These are phyloP conservation scores for Diplogasteroides magnus DNA, from an alignment of 1,140 invertebrate species.

Conservation along the genomic window DNA sequence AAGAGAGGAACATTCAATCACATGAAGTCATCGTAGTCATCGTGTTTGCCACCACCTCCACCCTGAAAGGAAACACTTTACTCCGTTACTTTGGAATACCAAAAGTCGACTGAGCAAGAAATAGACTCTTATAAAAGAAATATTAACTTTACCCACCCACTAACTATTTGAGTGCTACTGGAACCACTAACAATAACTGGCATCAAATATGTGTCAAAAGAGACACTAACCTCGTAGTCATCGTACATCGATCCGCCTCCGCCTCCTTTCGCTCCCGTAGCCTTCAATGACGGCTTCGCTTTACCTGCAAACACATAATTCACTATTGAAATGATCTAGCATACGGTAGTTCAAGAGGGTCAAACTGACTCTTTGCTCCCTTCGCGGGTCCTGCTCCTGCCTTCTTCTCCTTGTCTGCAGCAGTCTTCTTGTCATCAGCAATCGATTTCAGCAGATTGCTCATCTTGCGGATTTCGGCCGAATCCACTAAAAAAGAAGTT, in stretches of 20 bases:
- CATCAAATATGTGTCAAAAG: too few species aligned
- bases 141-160: too few species aligned
- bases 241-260: neutral
- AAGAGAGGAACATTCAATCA: too few species aligned
- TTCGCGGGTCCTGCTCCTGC: neutral
- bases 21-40: slow-evolving; percentile 15
- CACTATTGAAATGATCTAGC: neutral
- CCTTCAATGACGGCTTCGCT: neutral
- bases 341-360: too few species aligned
- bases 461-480: slow-evolving; percentile 25
- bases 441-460: slow-evolving; percentile 21
- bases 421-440: slow-evolving; percentile 19
- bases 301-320: neutral
- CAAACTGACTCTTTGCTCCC: neutral
- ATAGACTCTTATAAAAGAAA: too few species aligned
- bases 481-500: slow-evolving; percentile 20
- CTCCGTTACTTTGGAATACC: too few species aligned
- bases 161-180: too few species aligned
- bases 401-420: slow-evolving; percentile 16
- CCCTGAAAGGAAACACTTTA: too few species aligned
- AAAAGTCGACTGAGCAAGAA: too few species aligned
- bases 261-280: neutral
- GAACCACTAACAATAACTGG: too few species aligned
- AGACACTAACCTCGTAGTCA: neutral
- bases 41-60: slow-evolving; percentile 6